A percentile compares a stretch with the other conserved stretches of the same genome.
These are phyloP conservation scores for Netelia virgata DNA, from an alignment of 2,888 invertebrate genomes.

Conservation along the genomic window DNA sequence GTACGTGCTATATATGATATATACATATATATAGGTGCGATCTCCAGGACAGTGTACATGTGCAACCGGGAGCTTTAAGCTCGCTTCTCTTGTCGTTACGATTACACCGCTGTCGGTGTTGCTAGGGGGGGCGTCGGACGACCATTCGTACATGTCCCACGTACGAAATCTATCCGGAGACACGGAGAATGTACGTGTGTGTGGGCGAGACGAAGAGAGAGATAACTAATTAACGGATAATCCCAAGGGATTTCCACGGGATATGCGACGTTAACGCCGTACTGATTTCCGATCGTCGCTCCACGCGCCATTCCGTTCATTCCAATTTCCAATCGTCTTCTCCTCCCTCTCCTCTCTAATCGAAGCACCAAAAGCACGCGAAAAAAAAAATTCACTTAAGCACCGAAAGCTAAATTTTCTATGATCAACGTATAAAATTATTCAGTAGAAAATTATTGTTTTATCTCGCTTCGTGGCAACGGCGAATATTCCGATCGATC, in stretches of 20 bases:
- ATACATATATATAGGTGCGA: background rate
- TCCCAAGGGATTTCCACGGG: constrained; percentile 60
- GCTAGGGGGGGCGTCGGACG: constrained; percentile 4
- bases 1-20: background rate
- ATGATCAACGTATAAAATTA: background rate
- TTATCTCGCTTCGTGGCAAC: background rate
- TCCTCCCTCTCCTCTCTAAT: background rate
- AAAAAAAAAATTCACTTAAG: constrained; percentile 20
- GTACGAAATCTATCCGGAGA: constrained; percentile 39
- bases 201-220: constrained; percentile 10
- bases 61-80: constrained; percentile 18
- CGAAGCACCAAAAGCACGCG: background rate
- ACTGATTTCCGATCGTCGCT: constrained; percentile 49
- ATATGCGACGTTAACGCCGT: constrained; percentile 52
- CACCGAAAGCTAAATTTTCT: too few relatives aligned
- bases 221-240: constrained; percentile 72
- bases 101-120: constrained; percentile 43
- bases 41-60: background rate
- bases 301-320: constrained; percentile 21
- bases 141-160: constrained; percentile 26
- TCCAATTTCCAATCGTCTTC: constrained; percentile 36
- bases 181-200: background rate
- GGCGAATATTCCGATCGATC: background rate
- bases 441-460: background rate
- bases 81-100: constrained; percentile 53